Conservation (phyloP, 2,888 invertebrate genomes). For the Tipula lateralis region DNA sequence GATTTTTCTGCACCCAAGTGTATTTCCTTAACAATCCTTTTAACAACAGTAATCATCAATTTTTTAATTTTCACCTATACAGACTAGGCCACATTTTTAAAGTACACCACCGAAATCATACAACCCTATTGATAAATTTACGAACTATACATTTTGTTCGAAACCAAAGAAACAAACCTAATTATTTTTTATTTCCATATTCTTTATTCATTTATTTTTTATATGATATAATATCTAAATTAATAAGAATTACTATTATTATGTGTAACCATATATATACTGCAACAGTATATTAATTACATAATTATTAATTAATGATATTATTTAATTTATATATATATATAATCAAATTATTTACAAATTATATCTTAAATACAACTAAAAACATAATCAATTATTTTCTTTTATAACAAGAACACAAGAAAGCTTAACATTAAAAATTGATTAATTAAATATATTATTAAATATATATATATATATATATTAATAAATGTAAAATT, state of each 20-base stretch:
- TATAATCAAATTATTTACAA: neutral
- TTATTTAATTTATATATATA: neutral
- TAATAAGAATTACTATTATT: neutral
- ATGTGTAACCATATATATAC: neutral
- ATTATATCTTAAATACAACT: neutral
- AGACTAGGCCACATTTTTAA: too few relatives aligned
- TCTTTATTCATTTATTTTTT: neutral
- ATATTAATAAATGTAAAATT: neutral
- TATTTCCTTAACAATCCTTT: too few relatives aligned
- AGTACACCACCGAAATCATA: too few relatives aligned
- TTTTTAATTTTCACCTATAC: too few relatives aligned
- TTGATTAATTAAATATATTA: neutral
- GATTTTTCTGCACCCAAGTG: too few relatives aligned
- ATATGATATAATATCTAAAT: neutral
- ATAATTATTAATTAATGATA: neutral
- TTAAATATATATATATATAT: neutral
- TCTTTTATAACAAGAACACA: slow-evolving; percentile 24
- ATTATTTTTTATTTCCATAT: neutral
- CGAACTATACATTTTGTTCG: neutral
- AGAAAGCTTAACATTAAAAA: neutral
- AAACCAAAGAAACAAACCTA: neutral
- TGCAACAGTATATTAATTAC: neutral
- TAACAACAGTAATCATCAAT: too few relatives aligned
- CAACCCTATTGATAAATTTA: too few relatives aligned
- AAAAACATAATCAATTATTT: neutral